phyloP scores from a whole-genome alignment of 30 jellyfish, hydroid and myxozoan species.

The Aurelia sp. region DNA sequence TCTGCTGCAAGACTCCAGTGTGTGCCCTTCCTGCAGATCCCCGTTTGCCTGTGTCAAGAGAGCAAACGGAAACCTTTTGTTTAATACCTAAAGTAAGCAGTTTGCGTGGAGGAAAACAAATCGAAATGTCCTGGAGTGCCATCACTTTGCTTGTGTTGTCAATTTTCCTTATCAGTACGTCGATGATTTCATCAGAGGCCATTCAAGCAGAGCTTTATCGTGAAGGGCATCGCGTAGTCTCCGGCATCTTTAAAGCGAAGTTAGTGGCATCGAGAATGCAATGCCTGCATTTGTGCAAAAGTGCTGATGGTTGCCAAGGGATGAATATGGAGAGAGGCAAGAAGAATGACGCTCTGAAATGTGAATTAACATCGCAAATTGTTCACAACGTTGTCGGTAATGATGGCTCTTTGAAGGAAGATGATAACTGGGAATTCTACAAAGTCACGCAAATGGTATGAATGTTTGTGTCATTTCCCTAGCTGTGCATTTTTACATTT shows the following conservation, averaged over 20 bases:
- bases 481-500: no score
- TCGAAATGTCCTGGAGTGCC: no score
- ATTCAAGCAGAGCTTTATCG: conserved; percentile 14
- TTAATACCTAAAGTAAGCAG: no score
- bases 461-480: background rate
- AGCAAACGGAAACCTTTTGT: no score
- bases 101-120: no score
- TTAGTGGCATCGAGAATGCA: conserved; percentile 34
- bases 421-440: conserved; percentile 32
- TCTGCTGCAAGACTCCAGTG: no score
- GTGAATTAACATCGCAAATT: conserved; percentile 23
- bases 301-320: conserved; percentile 21
- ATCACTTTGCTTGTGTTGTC: no score
- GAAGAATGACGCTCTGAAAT: background rate
- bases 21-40: no score
- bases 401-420: background rate
- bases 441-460: conserved; percentile 10
- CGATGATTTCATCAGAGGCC: conserved; percentile 8
- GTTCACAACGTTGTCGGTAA: conserved; percentile 9
- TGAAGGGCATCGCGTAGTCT: background rate
- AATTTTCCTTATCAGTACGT: conserved; percentile 1
- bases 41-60: no score
- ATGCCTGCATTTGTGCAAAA: conserved; percentile 44
- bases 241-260: background rate
- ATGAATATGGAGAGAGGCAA: conserved; percentile 13